Evolutionary conservation across 2,113 vertebrate species (phyloP), one percentile per base, ranked within the genome.

Genomic region (Mastomys natalensis): DNA sequence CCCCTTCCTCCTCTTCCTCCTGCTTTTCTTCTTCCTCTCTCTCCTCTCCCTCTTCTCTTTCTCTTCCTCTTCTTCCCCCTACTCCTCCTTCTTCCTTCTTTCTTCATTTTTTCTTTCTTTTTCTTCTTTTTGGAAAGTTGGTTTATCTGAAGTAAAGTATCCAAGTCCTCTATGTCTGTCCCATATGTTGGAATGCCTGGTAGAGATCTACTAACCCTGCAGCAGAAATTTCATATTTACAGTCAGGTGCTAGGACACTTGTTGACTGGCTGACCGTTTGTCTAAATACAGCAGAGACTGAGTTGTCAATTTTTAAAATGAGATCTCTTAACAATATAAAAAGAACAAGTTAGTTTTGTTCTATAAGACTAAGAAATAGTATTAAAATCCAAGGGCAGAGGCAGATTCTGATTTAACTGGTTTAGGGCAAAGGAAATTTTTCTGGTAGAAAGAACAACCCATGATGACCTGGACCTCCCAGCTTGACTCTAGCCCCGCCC

Each of bases 51-150:
- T 34, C 51, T 51, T 11, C 51, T 51, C 11, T 9, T 11, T 12
- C 68, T 72, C 9, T 73, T 10, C 19, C 19, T 9, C 7, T 13
- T 24, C 40, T 43, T 24, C 43, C 45, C 1, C 26, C 2, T 77
- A 2, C 0, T 51, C 7, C 2, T 77, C 3, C 13, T 15, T 78
- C 29, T 31, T 51, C 7, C 2, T 7, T 51, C 3, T 2, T 51
- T 8, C 13, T 6, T 77, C 26, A 51, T 13, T 78, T 7, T n/a
- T 3, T 51, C 7, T 66, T 76, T 15, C 5, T 22, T 29, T 6
- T 34, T 51, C 11, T 77, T 37, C 37, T 26, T 72, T 97, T 97
- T 55, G 94, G 68, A 95, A 97, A 98, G 72, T 90, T 93, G 51
- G 43, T 82, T 92, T 89, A 97, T 95, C 34, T 22, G 60, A 29